Percentiles rank a stretch among this genome's conserved stretches.
Conservation (phyloP, 92 coral and sea anemone species). For the Galaxea fascicularis region DNA sequence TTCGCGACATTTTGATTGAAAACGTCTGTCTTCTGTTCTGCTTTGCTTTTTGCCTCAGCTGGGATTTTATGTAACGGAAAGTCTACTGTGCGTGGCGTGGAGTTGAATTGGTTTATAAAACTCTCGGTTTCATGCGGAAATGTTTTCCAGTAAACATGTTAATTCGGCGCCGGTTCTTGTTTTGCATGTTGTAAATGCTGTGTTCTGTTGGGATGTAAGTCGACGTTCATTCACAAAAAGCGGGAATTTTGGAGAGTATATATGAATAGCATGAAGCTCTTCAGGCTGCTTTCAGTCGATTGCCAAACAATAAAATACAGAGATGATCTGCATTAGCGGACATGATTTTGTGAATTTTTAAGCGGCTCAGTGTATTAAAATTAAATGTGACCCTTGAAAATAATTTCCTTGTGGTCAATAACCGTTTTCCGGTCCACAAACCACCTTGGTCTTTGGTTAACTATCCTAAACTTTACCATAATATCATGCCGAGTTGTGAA, state of each 20-base stretch:
- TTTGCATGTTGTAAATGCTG: constrained; percentile 5
- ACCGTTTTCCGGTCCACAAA: constrained; percentile 43
- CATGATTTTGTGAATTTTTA: constrained; percentile 21
- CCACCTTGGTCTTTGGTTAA: not conserved
- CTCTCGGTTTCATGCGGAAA: constrained; percentile 26
- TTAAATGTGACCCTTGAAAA: constrained; percentile 37
- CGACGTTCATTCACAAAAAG: constrained; percentile 25
- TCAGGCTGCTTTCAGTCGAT: constrained; percentile 7
- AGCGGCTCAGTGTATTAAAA: constrained; percentile 24
- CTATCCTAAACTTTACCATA: not conserved
- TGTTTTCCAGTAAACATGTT: constrained; percentile 39
- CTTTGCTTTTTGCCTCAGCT: not conserved
- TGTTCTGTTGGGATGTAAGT: constrained; percentile 6
- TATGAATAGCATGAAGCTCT: constrained; percentile 13
- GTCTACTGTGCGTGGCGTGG: not conserved
- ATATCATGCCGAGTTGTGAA: not conserved
- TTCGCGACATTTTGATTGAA: constrained; percentile 19
- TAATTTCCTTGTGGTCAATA: constrained; percentile 39
- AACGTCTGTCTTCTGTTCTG: constrained; percentile 44
- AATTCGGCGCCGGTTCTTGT: constrained; percentile 19
- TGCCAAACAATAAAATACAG: constrained; percentile 6
- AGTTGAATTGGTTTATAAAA: constrained; percentile 26
- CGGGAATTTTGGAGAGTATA: constrained; percentile 14
- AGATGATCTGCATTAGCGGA: constrained; percentile 1
- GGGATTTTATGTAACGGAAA: constrained; percentile 1